Base-by-base conservation (phyloP, 2,113 vertebrate genomes). In the Podilymbus podiceps region DNA sequence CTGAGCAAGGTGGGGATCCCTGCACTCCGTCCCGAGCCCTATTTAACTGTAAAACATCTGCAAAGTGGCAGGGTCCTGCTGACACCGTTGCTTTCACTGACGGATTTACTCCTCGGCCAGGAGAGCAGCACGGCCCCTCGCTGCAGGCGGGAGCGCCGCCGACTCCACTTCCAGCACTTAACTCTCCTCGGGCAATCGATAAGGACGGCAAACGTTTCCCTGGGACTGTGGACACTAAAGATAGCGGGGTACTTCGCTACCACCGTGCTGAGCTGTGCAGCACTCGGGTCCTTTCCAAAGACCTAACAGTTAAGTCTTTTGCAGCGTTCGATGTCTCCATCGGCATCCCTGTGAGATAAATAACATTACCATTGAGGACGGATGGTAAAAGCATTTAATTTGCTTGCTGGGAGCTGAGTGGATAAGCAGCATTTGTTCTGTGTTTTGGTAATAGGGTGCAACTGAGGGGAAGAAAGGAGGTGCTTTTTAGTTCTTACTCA, bases 11-110 rank as follows among this genome's bases (percentile, higher is more conserved):
- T 5, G 47, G 52, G 64, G 52, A 53, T 40, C 49, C 33, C 59
- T 4, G 49, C 9, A 8, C 66, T 76, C 30, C 2, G 0, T 40
- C 13, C 28, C 3, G 0, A 24, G 67, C n/a, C 56, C n/a, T 3
- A 10, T 50, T 40, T n/a, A 24, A 20, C 42, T 59, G 22, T 44
- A 1, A 24, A 62, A 73, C 66, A 73, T 4, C 93, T 27, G 44
- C 71, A 19, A 66, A 73, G 56, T 7, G 67, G 31, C 86, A 86
- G 63, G 31, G 63, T 49, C 76, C 80, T 53, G 86, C 83, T 80
- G 75, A 30, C 40, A 58, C 56, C 40, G 88, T 49, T 53, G 18
- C 62, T 40, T 64, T 15, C 77, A n/a, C 5, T 6, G 4, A 31
- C 28, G 58, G 11, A 5, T 73, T 55, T 21, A 76, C 6, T 42